Conservation (phyloP, 2,797 vertebrate genomes). For the Hozukius guyotensis region DNA sequence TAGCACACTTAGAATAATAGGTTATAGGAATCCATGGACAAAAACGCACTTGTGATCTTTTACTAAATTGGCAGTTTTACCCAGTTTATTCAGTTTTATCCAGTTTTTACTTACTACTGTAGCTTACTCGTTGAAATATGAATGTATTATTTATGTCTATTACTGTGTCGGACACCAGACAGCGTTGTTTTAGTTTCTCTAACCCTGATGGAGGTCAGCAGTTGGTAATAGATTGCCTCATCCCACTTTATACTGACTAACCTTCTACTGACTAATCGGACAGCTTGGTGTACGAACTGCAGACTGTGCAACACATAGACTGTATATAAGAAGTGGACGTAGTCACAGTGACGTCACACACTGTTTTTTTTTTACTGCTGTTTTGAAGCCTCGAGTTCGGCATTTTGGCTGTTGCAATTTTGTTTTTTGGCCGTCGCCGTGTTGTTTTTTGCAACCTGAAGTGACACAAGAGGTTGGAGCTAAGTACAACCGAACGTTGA, state of each 20-base stretch:
- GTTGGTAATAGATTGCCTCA: neutral
- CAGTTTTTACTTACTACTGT: neutral
- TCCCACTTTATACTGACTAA: neutral
- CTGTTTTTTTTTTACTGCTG: fast-evolving
- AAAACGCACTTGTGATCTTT: neutral
- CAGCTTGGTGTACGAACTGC: neutral
- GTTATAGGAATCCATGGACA: neutral
- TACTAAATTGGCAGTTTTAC: neutral
- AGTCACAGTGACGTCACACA: too few relatives aligned
- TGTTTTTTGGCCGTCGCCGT: too few relatives aligned
- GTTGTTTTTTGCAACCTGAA: too few relatives aligned
- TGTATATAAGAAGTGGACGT: too few relatives aligned
- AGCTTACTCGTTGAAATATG: neutral
- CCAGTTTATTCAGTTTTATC: neutral
- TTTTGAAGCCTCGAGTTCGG: too few relatives aligned
- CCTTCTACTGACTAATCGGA: neutral
- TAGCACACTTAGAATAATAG: neutral
- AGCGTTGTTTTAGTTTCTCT: neutral
- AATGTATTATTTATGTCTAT: neutral
- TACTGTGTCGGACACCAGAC: neutral
- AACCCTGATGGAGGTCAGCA: neutral
- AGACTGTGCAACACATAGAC: neutral
- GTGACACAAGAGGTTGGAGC: too few relatives aligned
- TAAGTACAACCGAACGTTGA: too few relatives aligned
- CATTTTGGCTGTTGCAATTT: too few relatives aligned